Evolutionary conservation across 2,888 invertebrate species (phyloP), one percentile per base, ranked within the genome.

Genomic region (Sinhomidia bicolor): DNA sequence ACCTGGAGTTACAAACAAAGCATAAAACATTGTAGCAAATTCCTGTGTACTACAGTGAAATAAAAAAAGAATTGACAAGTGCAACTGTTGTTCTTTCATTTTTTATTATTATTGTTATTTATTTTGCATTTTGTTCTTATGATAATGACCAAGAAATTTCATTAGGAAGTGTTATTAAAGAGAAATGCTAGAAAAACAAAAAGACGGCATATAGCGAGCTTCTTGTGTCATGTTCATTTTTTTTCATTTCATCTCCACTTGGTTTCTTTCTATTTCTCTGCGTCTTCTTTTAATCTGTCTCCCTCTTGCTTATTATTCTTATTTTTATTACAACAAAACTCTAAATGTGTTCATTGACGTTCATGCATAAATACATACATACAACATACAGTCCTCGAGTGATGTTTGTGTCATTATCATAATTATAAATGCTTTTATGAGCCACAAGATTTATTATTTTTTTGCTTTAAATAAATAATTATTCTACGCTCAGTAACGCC

Each of bases 1-100:
- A 82, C 76, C 87, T 88, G 82, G 87, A 87, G 81, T 87, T 74
- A 81, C 51, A 29, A n/a, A n/a, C n/a, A n/a, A n/a, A n/a, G n/a
- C 17, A 74, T 26, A 57, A 57, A 79, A 83, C n/a, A 41, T 71
- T 83, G 10, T 26, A 14, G 17, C 51, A 17, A 4, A 3, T 17
- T 7, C 51, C 51, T 54, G 12, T n/a, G n/a, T n/a, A n/a, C n/a
- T 54, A 68, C 57, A 57, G 36, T 29, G 62, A 47, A 44, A 81
- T 60, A 44, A 78, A 32, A 9, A 12, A 17, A 54, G 14, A 79
- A 57, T 17, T 82, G 65, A 47, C 65, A n/a, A 68, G 32, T 68
- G 10, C 36, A 47, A 51, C 23, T 82, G 29, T 57, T 57, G 36
- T 60, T 79, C 29, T 81, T 47, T 65, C 47, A 47, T 57, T 79